A percentile compares a stretch with the other conserved stretches of the same genome.
phyloP scores from a whole-genome alignment of 2,797 vertebrate species.

The Ceyx erithaca region DNA sequence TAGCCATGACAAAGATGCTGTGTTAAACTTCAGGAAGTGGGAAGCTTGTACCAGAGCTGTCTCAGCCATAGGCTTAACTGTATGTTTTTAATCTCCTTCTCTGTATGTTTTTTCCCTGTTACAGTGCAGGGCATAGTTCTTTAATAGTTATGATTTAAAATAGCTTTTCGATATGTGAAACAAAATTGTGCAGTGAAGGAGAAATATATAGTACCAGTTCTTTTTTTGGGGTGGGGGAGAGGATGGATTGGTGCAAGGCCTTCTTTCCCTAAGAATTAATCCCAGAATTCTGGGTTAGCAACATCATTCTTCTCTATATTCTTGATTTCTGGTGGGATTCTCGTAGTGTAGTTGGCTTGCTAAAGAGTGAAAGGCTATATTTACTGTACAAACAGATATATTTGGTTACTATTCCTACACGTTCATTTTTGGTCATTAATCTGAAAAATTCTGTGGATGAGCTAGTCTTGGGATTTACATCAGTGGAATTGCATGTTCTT shows the following conservation, averaged over 20 bases:
- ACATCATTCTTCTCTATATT: background rate
- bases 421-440: background rate
- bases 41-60: background rate
- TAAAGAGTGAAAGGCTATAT: background rate
- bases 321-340: background rate
- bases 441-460: background rate
- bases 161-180: background rate
- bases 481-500: background rate
- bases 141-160: background rate
- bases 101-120: background rate
- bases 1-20: background rate
- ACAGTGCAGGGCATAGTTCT: background rate
- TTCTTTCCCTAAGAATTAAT: background rate
- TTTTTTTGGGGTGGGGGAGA: rapidly evolving
- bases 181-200: background rate
- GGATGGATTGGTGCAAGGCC: background rate
- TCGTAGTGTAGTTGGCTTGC: background rate
- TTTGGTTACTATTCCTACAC: background rate
- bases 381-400: background rate
- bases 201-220: background rate
- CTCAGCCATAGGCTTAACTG: background rate
- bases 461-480: background rate
- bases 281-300: background rate
- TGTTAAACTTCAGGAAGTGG: background rate
- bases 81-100: background rate